A percentile compares a stretch with the other conserved stretches of the same genome.
Conservation (phyloP, 2,797 vertebrate species). For the Sebastes wilsoni region DNA sequence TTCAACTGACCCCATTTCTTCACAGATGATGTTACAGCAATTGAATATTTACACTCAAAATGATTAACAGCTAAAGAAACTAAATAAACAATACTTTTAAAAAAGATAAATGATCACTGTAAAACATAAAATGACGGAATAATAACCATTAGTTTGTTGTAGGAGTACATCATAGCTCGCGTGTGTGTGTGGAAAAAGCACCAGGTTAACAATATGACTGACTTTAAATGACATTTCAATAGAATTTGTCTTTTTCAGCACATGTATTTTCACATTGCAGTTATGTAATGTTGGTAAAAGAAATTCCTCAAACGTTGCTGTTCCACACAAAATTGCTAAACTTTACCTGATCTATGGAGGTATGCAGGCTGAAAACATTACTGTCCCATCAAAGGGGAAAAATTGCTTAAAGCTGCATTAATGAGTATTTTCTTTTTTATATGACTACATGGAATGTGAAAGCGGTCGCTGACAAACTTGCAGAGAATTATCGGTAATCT, state of each 20-base stretch:
- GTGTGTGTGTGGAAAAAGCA: conserved; percentile 7
- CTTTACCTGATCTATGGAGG: neutral
- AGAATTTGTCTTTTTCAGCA: neutral
- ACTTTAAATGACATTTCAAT: neutral
- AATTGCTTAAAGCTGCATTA: conserved; percentile 5
- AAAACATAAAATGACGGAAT: neutral
- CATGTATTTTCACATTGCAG: neutral
- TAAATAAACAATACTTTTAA: neutral
- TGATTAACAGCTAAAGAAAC: conserved; percentile 23
- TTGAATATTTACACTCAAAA: conserved; percentile 57
- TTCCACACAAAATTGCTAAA: neutral
- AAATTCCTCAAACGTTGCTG: neutral
- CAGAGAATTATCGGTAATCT: neutral
- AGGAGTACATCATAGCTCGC: neutral
- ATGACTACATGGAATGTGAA: neutral
- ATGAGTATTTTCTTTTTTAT: neutral
- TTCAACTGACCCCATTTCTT: conserved; percentile 67
- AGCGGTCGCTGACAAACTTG: neutral
- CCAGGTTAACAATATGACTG: neutral
- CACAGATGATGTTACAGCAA: conserved; percentile 49
- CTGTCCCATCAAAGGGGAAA: neutral
- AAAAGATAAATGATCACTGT: neutral
- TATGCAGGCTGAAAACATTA: neutral
- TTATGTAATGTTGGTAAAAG: neutral
- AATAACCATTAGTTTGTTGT: neutral